phyloP scores from a whole-genome alignment of 2,113 vertebrate genomes.

The Trochalopteron elliotii region DNA sequence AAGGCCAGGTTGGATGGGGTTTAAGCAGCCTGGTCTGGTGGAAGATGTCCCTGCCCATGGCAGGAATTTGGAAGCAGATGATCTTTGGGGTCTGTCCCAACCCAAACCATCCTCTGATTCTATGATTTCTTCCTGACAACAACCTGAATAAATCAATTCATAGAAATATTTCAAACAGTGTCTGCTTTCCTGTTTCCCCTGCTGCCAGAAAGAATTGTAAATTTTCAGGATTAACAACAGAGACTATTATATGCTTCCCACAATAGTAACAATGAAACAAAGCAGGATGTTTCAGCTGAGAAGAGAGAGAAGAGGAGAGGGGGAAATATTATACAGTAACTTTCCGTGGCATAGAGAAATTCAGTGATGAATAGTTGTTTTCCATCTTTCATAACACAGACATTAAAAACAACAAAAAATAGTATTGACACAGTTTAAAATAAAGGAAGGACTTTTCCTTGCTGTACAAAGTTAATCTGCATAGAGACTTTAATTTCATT shows the following conservation, averaged over 20 bases:
- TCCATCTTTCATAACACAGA: neutral
- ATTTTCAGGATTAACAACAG: neutral
- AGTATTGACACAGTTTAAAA: neutral
- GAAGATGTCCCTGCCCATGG: neutral
- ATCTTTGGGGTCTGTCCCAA: neutral
- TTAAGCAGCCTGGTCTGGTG: neutral
- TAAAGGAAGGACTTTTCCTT: neutral
- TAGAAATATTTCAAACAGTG: neutral
- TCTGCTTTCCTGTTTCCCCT: neutral
- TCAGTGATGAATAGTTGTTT: neutral
- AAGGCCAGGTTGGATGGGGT: neutral
- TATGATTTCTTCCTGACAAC: neutral
- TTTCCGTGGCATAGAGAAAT: neutral
- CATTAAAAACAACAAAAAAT: neutral
- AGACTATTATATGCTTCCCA: neutral
- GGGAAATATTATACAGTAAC: rapidly evolving
- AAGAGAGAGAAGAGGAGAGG: neutral
- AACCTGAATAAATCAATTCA: neutral
- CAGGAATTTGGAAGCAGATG: neutral
- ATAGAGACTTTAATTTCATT: neutral
- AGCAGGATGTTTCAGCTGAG: neutral
- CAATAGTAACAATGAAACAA: neutral
- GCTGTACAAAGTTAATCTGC: neutral
- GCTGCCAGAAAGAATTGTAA: neutral
- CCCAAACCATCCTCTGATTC: neutral